phyloP scores from a whole-genome alignment of 2,797 vertebrate genomes.

The Liparis tanakae region DNA sequence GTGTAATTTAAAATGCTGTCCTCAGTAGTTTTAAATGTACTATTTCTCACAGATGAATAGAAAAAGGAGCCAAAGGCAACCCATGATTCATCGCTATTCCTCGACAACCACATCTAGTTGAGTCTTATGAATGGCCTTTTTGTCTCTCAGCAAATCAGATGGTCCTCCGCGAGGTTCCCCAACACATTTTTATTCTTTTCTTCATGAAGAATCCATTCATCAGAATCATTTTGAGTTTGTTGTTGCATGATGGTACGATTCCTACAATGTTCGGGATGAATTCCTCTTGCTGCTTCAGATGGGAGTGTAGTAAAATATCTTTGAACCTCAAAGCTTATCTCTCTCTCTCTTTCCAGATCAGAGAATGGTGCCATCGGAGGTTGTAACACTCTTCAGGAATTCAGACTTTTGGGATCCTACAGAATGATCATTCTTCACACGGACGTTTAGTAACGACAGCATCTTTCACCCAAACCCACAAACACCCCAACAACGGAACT shows the following conservation, averaged over 20 bases:
- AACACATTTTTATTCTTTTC: slow-evolving; percentile 1
- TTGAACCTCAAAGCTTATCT: slow-evolving; percentile 3
- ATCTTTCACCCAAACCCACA: slow-evolving; percentile 20
- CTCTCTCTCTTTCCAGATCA: slow-evolving; percentile 46
- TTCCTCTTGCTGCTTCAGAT: slow-evolving; percentile 2
- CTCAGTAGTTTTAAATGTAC: background rate
- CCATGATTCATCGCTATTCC: background rate
- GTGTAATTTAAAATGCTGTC: background rate
- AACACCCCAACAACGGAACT: slow-evolving; percentile 9
- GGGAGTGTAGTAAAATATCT: background rate
- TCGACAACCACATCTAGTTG: slow-evolving; percentile 1
- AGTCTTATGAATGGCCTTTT: slow-evolving; percentile 48
- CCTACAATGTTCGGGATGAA: background rate
- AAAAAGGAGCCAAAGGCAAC: slow-evolving; percentile 1
- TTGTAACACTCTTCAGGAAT: slow-evolving; percentile 16
- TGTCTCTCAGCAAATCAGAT: slow-evolving; percentile 29
- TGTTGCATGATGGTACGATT: background rate
- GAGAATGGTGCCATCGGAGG: slow-evolving; percentile 10
- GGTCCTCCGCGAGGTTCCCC: slow-evolving; percentile 3
- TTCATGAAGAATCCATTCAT: slow-evolving; percentile 7
- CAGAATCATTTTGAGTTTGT: slow-evolving; percentile 13
- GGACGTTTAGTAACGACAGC: slow-evolving; percentile 39
- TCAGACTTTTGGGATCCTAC: slow-evolving; percentile 24
- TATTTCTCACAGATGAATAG: slow-evolving; percentile 10
- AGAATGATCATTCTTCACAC: slow-evolving; percentile 32